Percentiles rank a stretch among this genome's conserved stretches.
phyloP scores from a whole-genome alignment of 1,140 invertebrate species.

The Heliconius eleuchia region DNA sequence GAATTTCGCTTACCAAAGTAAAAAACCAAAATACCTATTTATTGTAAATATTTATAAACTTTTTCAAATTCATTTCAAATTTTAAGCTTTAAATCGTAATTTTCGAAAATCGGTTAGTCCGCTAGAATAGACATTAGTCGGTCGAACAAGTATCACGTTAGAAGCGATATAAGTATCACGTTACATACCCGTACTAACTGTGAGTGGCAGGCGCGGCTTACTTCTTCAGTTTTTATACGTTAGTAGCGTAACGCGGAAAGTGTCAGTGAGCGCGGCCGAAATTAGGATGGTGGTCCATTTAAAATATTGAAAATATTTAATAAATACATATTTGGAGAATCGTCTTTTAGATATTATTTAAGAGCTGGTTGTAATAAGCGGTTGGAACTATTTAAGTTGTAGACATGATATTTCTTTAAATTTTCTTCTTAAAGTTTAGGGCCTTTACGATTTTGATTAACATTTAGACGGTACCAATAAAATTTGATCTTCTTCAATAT shows the following conservation, averaged over 20 bases:
- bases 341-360: too few relatives aligned
- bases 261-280: conserved; percentile 54
- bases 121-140: neutral
- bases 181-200: conserved; percentile 45
- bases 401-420: too few relatives aligned
- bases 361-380: too few relatives aligned
- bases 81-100: neutral
- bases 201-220: conserved; percentile 52
- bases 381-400: too few relatives aligned
- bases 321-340: too few relatives aligned
- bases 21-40: too few relatives aligned
- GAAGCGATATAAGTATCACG: conserved; percentile 38
- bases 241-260: conserved; percentile 58
- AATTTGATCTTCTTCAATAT: too few relatives aligned
- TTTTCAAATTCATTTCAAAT: neutral
- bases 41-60: too few relatives aligned
- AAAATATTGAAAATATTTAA: neutral
- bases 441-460: too few relatives aligned
- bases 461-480: too few relatives aligned
- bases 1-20: too few relatives aligned
- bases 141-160: neutral
- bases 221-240: conserved; percentile 22
- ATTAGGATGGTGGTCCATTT: conserved; percentile 2
- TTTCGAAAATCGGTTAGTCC: neutral
- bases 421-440: too few relatives aligned